Evolutionary conservation across 1,140 invertebrate genomes (phyloP).

Genomic region (Solenopsis fugax): DNA sequence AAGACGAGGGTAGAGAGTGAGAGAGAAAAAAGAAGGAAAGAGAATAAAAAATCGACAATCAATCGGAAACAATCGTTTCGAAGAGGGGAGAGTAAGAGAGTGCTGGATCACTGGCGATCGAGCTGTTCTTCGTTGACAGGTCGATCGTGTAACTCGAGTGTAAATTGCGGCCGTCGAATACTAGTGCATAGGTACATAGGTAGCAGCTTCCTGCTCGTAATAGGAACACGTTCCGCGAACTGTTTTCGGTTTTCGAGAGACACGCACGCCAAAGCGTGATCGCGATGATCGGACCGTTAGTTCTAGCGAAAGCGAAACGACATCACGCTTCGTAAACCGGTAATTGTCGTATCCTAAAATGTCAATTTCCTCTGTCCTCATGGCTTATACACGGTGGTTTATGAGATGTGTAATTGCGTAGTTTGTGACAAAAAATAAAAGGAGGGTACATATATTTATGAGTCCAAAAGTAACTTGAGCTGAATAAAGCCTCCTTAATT

Average conservation of each 20-base stretch:
- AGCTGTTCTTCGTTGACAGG: conserved; percentile 12
- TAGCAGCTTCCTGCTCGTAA: conserved; percentile 39
- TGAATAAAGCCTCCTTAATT: no score
- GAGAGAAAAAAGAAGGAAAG: not conserved
- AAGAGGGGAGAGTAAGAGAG: not conserved
- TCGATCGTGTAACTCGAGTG: conserved; percentile 27
- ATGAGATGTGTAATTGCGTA: not conserved
- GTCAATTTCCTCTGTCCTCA: conserved; percentile 13
- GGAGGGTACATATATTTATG: not conserved
- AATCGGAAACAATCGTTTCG: conserved; percentile 26
- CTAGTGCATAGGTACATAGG: conserved; percentile 1
- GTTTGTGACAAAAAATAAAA: not conserved
- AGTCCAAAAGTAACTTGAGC: not conserved
- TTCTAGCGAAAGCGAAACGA: conserved; percentile 17
- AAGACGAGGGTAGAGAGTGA: not conserved
- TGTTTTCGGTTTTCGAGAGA: conserved; percentile 30
- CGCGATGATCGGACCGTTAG: conserved; percentile 14
- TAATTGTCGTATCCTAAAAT: not conserved
- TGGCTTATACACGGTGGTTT: not conserved
- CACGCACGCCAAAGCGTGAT: conserved; percentile 1
- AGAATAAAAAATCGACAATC: conserved; percentile 3
- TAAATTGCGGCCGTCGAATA: conserved; percentile 33
- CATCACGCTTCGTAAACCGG: conserved; percentile 15
- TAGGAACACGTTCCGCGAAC: conserved; percentile 36
- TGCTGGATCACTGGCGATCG: not conserved